Conservation (phyloP, 2,888 invertebrate species). For the Deilephila elpenor region DNA sequence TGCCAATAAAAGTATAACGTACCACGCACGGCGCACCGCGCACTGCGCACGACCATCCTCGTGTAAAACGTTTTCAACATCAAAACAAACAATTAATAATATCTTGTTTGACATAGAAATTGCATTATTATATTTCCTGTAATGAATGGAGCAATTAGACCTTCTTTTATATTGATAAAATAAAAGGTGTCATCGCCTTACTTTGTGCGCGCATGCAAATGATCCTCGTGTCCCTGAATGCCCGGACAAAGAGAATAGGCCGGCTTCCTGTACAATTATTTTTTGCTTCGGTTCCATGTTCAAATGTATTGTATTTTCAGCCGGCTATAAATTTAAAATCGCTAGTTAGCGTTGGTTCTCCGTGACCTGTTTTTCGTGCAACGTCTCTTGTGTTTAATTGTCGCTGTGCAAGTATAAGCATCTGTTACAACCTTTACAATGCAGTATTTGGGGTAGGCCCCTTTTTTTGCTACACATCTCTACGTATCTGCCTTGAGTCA, state of each 20-base stretch:
- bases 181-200: constrained; percentile 2
- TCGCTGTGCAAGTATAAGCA: background rate
- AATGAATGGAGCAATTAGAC: constrained; percentile 6
- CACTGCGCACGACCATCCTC: background rate
- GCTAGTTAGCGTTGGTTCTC: background rate
- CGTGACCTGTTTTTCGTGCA: constrained; percentile 15
- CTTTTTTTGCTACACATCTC: background rate
- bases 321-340: background rate
- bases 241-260: background rate
- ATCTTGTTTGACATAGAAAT: background rate
- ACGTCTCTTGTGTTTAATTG: constrained; percentile 4
- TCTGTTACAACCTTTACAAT: background rate
- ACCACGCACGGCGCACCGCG: too few species aligned
- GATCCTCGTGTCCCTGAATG: background rate
- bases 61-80: constrained; percentile 9
- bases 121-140: constrained; percentile 27
- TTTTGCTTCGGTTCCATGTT: background rate
- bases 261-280: background rate
- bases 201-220: constrained; percentile 8
- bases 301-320: background rate
- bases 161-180: background rate
- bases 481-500: constrained; percentile 41
- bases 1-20: constrained; percentile 47
- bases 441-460: background rate
- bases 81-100: constrained; percentile 10